Evolutionary conservation across 1,140 invertebrate genomes (phyloP), one percentile per base, ranked within the genome.

Genomic region (Drosophila rufa): DNA sequence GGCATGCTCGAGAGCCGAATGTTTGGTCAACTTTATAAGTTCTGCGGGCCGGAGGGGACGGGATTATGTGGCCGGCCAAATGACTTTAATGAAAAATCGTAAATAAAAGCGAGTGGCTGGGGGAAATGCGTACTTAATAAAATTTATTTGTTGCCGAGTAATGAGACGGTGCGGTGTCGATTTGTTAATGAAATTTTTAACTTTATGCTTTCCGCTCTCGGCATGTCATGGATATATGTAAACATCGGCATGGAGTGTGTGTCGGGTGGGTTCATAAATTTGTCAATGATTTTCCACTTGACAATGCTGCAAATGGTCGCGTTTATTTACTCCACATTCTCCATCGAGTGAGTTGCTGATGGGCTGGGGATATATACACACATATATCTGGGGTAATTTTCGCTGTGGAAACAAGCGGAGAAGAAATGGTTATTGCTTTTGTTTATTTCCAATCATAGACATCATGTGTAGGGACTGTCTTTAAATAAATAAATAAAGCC

Each of bases 121-220:
- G 19, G 9, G 50, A 57, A 70, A 79, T 12, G 30, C 22, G 60
- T 74, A 80, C 81, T 80, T 84, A 80, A 84, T 77, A 77, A 60
- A 84, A 84, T 84, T 84, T 84, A 84, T 84, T 73, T 79, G 82
- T 77, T 70, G 61, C 42, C 43, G 22, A 70, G 46, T 53, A 80
- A 67, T 57, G 58, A 68, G 57, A 58, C 53, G 47, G 64, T 30
- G 36, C 53, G 33, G 71, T 65, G 81, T 80, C 77, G 81, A 84
- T 84, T 84, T 84, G 81, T 84, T 84, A 84, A 84, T 84, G 81
- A 84, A 84, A 84, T 73, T 80, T 84, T 80, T 48, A 68, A 68
- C 74, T 77, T 84, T 84, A 76, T 80, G 75, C 43, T 82, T 61
- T 40, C 51, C 64, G 59, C 62, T 81, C 45, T 38, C 36, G 17